Base-by-base conservation (phyloP, 2,797 vertebrate genomes). In the Hozukius guyotensis region DNA sequence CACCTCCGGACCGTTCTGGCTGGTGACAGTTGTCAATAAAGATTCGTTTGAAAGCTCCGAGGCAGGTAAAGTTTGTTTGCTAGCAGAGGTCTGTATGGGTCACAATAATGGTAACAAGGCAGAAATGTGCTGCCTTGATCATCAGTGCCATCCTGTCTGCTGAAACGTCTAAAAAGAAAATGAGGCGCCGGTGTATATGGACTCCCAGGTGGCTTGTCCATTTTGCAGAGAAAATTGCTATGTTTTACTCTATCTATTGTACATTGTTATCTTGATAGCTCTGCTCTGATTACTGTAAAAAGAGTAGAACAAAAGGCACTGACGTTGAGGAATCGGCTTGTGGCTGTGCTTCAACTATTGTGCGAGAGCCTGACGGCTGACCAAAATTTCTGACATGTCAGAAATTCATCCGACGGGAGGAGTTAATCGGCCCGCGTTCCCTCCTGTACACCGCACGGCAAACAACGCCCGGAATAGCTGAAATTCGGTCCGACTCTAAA, bases 181-280 rank as follows among this genome's bases (percentile, higher is more conserved):
- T 11, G 34, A 36, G 18, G 18, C 46, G 8, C 46, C 2, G 8
- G 46, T 52, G 46, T 4, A 20, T 52, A 52, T n/a, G 0, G 0
- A 52, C 46, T 52, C 46, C 46, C 46, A 52, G 18, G 18, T 52
- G 46, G 18, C 46, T 49, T n/a, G 46, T 49, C 46, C 46, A 20
- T 49, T 49, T 49, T 49, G 46, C 46, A 49, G 46, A 49, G 46
- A 52, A 52, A 52, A 52, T 9, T 52, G 46, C 46, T 52, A 52
- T 1, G 18, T 52, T 52, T 49, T 8, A 49, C 46, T 49, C 46
- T 18, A 49, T 49, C 46, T 49, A 9, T 52, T 0, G 46, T 49
- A 52, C 18, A 52, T 52, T n/a, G 18, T 9, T 52, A n/a, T n/a
- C 46, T n/a, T 52, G 18, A 52, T 52, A 52, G 18, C 18, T 52